Conservation (phyloP, 2,113 vertebrate species). For the Callorhinus ursinus region DNA sequence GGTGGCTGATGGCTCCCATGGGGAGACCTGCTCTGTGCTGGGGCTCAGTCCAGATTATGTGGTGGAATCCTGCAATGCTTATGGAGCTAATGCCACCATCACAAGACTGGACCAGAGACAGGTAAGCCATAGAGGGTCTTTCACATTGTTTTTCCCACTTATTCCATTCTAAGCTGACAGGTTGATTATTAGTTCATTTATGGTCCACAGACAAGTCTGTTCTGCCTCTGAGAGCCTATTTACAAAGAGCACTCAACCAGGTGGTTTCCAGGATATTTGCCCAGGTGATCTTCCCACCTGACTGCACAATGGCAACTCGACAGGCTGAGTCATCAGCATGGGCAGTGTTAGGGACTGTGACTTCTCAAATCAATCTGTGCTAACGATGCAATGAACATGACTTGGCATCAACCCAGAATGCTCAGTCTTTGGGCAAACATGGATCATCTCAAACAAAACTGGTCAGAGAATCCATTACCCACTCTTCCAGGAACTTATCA, state of each 20-base stretch:
- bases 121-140: conserved; percentile 70
- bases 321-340: not conserved
- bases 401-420: not conserved
- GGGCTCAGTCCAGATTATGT: conserved; percentile 86
- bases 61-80: conserved; percentile 87
- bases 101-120: conserved; percentile 87
- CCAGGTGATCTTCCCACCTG: not conserved
- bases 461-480: not conserved
- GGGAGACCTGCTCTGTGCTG: conserved; percentile 87
- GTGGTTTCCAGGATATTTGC: not conserved
- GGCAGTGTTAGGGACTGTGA: not conserved
- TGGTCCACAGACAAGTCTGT: not conserved
- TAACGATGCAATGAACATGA: not conserved
- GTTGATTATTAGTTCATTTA: not conserved
- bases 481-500: not conserved
- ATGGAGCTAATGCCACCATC: conserved; percentile 85
- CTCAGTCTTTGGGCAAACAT: not conserved
- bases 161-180: not conserved
- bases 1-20: conserved; percentile 85
- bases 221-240: not conserved
- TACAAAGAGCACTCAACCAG: not conserved
- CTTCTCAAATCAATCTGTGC: not conserved
- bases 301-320: not conserved
- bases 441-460: not conserved
- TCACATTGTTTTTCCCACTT: not conserved